Evolutionary conservation across 2,113 vertebrate species (phyloP), one percentile per base, ranked within the genome.

Genomic region (Zosterops japonicus): DNA sequence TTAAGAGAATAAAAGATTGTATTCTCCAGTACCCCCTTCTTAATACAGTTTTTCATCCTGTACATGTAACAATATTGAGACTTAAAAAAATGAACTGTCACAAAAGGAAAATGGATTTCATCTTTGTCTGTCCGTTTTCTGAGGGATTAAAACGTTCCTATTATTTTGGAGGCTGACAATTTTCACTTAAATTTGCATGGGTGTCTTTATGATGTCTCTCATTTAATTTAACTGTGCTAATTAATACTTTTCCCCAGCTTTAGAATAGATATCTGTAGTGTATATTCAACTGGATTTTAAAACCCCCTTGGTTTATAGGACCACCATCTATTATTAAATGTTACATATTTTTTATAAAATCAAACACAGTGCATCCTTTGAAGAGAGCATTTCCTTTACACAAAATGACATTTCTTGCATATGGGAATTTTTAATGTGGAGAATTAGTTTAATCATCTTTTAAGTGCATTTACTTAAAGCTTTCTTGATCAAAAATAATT

Each of bases 1-100:
- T 87, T 93, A 93, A 76, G 61, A 70, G 79, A 86, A 95, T 83
- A 83, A 94, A 93, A 84, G 44, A 94, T 86, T 85, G 76, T 57
- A 87, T 92, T 92, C 60, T 83, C 61, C 74, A 71, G 74, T 59
- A 87, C 59, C 29, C 57, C 65, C 53, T 95, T 76, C 83, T 96
- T 90, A 76, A 90, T 90, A 94, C 28, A 95, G 87, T 94, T 94
- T 93, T 96, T 93, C 88, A 95, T 93, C 68, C 85, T 75, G 83
- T 93, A 60, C 41, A 0, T 90, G 63, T 79, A 96, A 59, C 78
- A 84, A 85, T 90, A 92, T 85, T 80, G 89, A 94, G 91, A 89
- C 52, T 60, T 76, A 29, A 95, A 93, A 95, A 94, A 95, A 93
- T 86, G 87, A 95, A 92, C 87, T 93, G 89, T 83, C 91, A 88